These are phyloP conservation scores for Globodera ellingtonae DNA, from an alignment of 1,140 invertebrate species.

Conservation along the genomic window DNA sequence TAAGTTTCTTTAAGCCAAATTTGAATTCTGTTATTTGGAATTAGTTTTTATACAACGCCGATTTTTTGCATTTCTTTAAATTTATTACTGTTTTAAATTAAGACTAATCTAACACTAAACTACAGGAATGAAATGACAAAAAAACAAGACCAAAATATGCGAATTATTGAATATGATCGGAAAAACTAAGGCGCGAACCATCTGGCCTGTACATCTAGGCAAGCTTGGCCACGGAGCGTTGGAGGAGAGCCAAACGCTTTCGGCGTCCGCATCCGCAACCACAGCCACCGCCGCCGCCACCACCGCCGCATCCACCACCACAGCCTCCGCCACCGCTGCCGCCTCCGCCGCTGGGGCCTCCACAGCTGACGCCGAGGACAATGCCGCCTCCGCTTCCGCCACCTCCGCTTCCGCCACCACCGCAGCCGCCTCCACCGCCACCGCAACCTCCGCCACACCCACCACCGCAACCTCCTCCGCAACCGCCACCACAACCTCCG, in stretches of 20 bases:
- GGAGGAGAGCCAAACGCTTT: constrained; percentile 17
- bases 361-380: background rate
- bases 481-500: background rate
- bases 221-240: constrained; percentile 4
- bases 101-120: too few species aligned
- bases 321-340: constrained; percentile 1
- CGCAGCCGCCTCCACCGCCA: background rate
- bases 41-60: too few species aligned
- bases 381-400: background rate
- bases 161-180: too few species aligned
- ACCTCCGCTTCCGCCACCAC: background rate
- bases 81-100: too few species aligned
- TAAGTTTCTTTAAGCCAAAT: too few species aligned
- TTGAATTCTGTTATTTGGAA: too few species aligned
- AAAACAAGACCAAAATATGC: too few species aligned
- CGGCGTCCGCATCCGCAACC: constrained; percentile 2
- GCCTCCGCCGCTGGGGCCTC: background rate
- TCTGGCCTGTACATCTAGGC: background rate
- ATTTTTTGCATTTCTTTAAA: too few species aligned
- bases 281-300: background rate
- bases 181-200: too few species aligned
- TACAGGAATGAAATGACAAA: too few species aligned
- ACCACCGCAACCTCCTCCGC: background rate
- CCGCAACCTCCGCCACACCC: background rate
- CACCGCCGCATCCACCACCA: background rate